These are phyloP conservation scores for Glaucidium brasilianum DNA, from an alignment of 2,113 vertebrate genomes.

Conservation along the genomic window DNA sequence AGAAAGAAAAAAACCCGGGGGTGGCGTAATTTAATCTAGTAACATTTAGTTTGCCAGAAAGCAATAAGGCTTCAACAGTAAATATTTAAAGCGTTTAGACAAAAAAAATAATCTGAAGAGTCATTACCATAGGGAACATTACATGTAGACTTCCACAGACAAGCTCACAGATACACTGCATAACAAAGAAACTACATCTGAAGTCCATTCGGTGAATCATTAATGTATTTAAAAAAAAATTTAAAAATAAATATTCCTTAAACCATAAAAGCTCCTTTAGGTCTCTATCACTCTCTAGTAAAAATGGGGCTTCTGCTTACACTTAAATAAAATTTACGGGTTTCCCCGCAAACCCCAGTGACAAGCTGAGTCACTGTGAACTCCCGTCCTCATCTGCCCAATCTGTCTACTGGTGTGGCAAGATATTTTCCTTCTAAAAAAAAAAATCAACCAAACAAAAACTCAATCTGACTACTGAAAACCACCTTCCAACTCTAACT, in stretches of 20 bases:
- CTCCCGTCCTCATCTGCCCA: not conserved
- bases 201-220: not conserved
- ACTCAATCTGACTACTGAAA: not conserved
- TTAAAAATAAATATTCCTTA: not conserved
- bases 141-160: not conserved
- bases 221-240: not conserved
- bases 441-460: not conserved
- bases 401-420: not conserved
- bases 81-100: not conserved
- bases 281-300: not conserved
- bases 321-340: not conserved
- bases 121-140: not conserved
- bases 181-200: conserved; percentile 5
- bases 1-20: not conserved
- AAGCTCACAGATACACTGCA: not conserved
- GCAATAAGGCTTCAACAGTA: not conserved
- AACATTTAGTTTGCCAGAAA: conserved; percentile 5
- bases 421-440: not conserved
- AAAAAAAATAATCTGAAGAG: not conserved
- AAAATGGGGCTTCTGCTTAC: not conserved
- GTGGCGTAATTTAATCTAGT: not conserved
- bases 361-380: not conserved
- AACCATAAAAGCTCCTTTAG: not conserved
- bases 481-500: not conserved
- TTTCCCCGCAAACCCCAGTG: not conserved